These are phyloP conservation scores for Dendronephthya gigantea DNA, from an alignment of 64 coral and sea anemone genomes.

Conservation along the genomic window DNA sequence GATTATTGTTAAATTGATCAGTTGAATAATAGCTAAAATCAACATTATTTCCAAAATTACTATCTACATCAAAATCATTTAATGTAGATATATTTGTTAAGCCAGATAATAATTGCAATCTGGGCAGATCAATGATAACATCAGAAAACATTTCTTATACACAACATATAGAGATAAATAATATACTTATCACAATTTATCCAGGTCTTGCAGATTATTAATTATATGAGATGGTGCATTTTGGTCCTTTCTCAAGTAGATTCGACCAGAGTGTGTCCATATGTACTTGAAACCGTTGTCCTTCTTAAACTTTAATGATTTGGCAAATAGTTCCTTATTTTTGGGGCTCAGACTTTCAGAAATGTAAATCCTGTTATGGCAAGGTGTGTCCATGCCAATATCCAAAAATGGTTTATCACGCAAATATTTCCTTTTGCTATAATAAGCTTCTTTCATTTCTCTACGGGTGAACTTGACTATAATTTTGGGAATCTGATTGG, in stretches of 20 bases:
- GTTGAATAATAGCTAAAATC: conserved; percentile 24
- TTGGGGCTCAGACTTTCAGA: conserved; percentile 29
- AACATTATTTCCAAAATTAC: conserved; percentile 1
- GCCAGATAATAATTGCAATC: no score
- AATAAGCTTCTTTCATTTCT: conserved; percentile 26
- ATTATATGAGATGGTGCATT: neutral
- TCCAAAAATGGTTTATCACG: neutral
- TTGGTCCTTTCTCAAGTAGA: neutral
- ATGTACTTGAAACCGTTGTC: conserved; percentile 4
- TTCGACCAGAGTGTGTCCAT: conserved; percentile 28
- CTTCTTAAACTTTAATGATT: conserved; percentile 20
- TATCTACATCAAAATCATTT: neutral
- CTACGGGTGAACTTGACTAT: conserved; percentile 22
- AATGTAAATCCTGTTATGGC: conserved; percentile 18
- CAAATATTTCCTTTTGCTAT: conserved; percentile 21
- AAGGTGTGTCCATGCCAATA: conserved; percentile 20
- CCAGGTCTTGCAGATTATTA: no score
- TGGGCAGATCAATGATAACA: no score
- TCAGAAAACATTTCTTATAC: no score
- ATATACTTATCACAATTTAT: no score
- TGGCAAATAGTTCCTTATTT: conserved; percentile 9
- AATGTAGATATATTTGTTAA: conserved; percentile 13
- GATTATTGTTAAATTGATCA: neutral
- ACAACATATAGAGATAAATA: no score
- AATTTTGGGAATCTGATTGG: no score